These are phyloP conservation scores for Sminthurides aquaticus DNA, from an alignment of 2,888 invertebrate species.

Conservation along the genomic window DNA sequence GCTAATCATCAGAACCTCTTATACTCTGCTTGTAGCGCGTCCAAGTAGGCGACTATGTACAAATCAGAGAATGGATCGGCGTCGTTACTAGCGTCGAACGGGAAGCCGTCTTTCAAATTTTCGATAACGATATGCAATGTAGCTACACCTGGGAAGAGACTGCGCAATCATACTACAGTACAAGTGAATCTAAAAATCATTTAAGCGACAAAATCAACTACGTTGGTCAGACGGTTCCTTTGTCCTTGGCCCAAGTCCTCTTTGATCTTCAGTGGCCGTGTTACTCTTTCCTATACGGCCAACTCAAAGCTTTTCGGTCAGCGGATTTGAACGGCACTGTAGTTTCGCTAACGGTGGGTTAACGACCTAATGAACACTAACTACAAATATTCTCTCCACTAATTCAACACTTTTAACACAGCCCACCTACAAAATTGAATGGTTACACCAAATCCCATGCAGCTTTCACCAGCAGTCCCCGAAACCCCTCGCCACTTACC, in stretches of 20 bases:
- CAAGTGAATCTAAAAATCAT: background rate
- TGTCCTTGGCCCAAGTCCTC: background rate
- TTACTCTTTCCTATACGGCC: background rate
- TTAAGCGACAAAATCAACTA: background rate
- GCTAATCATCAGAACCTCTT: background rate
- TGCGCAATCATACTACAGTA: background rate
- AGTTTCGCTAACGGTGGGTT: background rate
- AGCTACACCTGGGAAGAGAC: background rate
- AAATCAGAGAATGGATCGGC: constrained; percentile 1
- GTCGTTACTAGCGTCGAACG: background rate
- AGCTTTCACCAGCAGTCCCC: background rate
- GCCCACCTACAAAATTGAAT: background rate
- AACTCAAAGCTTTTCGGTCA: background rate
- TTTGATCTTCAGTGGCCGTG: background rate
- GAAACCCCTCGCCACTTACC: background rate
- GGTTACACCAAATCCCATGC: background rate
- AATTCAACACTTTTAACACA: too few species aligned
- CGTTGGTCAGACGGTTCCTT: background rate
- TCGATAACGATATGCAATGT: background rate
- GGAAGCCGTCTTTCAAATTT: background rate
- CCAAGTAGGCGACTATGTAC: background rate
- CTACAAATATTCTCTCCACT: too few species aligned
- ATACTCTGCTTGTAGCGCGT: background rate
- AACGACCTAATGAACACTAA: background rate
- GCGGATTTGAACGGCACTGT: too few species aligned